Conservation (phyloP, 2,797 vertebrate species). For the Chaetodon trifasciatus region DNA sequence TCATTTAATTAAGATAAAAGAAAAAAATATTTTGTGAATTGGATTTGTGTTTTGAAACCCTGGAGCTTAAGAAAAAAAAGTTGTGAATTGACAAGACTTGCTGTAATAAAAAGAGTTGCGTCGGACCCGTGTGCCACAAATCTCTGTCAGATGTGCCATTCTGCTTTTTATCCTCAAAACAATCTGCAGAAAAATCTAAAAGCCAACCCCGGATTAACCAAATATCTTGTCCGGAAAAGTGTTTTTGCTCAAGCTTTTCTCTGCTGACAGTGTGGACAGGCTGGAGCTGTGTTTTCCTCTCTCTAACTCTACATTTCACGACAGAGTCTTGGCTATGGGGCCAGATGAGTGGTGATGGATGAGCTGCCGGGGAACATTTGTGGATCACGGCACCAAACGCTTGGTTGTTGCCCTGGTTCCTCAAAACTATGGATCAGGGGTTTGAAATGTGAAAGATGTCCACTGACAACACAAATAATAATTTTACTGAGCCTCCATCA, state of each 20-base stretch:
- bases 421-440: slow-evolving; percentile 32
- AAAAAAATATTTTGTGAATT: neutral
- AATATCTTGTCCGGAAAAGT: slow-evolving; percentile 30
- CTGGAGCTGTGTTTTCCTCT: slow-evolving; percentile 15
- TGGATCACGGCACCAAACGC: slow-evolving; percentile 39
- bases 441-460: slow-evolving; percentile 27
- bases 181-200: slow-evolving; percentile 30
- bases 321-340: slow-evolving; percentile 19
- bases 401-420: slow-evolving; percentile 16
- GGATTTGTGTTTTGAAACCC: neutral
- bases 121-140: slow-evolving; percentile 6
- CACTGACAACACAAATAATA: slow-evolving; percentile 44
- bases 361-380: slow-evolving; percentile 41
- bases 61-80: neutral
- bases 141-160: slow-evolving; percentile 5
- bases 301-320: slow-evolving; percentile 1
- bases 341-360: slow-evolving; percentile 41
- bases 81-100: no score
- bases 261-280: slow-evolving; percentile 2
- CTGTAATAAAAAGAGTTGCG: neutral
- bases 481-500: slow-evolving; percentile 5
- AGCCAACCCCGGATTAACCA: slow-evolving; percentile 30
- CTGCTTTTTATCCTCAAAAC: slow-evolving; percentile 34
- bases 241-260: slow-evolving; percentile 12
- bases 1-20: neutral